Evolutionary conservation across 2,888 invertebrate genomes (phyloP), one percentile per base, ranked within the genome.

Genomic region (Drosophila kuntzei): DNA sequence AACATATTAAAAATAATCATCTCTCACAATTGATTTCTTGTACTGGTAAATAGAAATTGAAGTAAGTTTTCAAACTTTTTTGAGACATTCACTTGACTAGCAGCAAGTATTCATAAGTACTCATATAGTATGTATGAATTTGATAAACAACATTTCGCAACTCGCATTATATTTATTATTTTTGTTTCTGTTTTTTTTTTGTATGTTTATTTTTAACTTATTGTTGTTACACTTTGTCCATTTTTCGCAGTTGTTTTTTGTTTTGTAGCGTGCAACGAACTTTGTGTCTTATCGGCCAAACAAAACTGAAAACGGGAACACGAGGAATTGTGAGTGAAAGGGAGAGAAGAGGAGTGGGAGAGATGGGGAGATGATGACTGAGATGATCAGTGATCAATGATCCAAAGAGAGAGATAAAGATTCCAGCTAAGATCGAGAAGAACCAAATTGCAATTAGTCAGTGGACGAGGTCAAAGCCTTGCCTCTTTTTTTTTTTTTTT

Each of bases 401-500:
- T 74, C 54, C 3, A 32, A 11, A 9, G 12, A 8, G 18, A 55
- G 9, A 8, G 32, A 25, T 11, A 18, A 12, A 5, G 12, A n/a
- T 41, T 41, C 22, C n/a, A 41, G 41, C 20, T 22, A 25, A 51
- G 9, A 37, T 25, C 18, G n/a, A 32, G n/a, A 39, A 39, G 34
- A 34, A n/a, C 34, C 6, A 22, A 22, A 69, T 41, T 39, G 54
- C 72, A 66, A 55, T 73, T 67, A 55, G 73, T 66, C 79, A 70
- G 55, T 57, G 63, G 63, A 9, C 51, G 76, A 64, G 79, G 79
- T 79, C 76, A 79, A 67, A 79, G 79, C 76, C 66, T 71, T 58
- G 55, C n/a, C n/a, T 47, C 25, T 4, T 25, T 43, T 2, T n/a
- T n/a, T 3, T 22, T 22, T 2, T 37, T 4, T 8, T n/a, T 8